These are phyloP conservation scores for Magallana gigas DNA, from an alignment of 1,140 invertebrate species.

Conservation along the genomic window DNA sequence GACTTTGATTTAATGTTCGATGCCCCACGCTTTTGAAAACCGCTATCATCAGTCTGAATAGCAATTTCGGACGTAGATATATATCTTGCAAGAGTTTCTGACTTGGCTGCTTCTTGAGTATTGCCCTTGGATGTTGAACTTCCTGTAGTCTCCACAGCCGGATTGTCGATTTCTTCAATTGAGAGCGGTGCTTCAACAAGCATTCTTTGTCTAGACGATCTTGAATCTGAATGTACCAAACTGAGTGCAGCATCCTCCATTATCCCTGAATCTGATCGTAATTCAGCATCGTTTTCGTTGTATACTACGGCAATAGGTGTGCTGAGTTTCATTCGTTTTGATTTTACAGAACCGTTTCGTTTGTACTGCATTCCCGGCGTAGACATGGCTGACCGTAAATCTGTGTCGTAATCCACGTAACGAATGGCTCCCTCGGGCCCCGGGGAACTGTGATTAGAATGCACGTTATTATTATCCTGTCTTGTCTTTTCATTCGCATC, in stretches of 20 bases:
- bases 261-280: constrained; percentile 40
- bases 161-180: constrained; percentile 15
- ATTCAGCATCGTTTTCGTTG: constrained; percentile 31
- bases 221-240: not conserved
- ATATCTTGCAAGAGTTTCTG: not conserved
- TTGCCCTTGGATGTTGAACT: not conserved
- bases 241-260: not conserved
- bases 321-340: not conserved
- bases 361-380: constrained; percentile 22
- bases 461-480: not conserved
- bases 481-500: no score
- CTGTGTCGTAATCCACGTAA: constrained; percentile 26
- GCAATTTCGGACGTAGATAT: constrained; percentile 3
- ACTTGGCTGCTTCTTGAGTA: not conserved
- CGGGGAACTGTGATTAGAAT: constrained; percentile 1
- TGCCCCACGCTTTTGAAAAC: not conserved
- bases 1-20: not conserved
- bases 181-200: not conserved
- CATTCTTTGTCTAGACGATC: not conserved
- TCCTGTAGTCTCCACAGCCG: not conserved
- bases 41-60: not conserved
- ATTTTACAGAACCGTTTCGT: not conserved
- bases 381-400: constrained; percentile 30
- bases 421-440: constrained; percentile 2
- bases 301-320: not conserved